Conservation (phyloP, 2,797 vertebrate genomes). For the Poeciliopsis turneri region DNA sequence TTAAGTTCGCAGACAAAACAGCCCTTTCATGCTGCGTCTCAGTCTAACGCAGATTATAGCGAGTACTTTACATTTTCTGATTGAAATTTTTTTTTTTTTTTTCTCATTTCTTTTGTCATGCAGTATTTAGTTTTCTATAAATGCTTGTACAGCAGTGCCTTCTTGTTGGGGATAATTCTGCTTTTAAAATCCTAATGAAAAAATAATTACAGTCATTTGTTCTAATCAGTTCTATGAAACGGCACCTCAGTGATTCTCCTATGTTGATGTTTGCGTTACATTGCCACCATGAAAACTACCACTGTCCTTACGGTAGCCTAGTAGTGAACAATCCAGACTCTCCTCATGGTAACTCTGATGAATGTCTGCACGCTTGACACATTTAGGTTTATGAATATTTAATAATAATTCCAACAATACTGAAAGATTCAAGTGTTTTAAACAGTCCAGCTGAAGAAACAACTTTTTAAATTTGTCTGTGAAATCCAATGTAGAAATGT, state of each 20-base stretch:
- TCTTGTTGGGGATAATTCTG: not conserved
- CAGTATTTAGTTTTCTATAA: not conserved
- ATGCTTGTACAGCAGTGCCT: not conserved
- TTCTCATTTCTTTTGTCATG: not conserved
- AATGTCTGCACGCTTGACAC: not conserved
- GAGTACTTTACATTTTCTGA: not conserved
- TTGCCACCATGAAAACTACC: not conserved
- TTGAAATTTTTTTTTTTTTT: not conserved
- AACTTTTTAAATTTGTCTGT: not conserved
- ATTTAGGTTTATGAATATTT: not conserved
- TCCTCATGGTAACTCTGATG: not conserved
- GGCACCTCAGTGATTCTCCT: not conserved
- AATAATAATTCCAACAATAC: not conserved
- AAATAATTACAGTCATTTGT: not conserved
- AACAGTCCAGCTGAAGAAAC: not conserved
- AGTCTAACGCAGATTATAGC: not conserved
- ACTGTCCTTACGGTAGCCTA: not conserved
- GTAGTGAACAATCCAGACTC: not conserved
- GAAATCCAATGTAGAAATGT: not conserved
- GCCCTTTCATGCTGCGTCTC: not conserved
- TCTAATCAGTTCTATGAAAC: not conserved
- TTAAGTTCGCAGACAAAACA: slow-evolving; percentile 5
- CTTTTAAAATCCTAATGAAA: not conserved
- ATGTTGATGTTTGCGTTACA: not conserved
- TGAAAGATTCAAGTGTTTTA: not conserved